Evolutionary conservation across 2,797 vertebrate species (phyloP).

Genomic region (Rhabdophis nuchalis): DNA sequence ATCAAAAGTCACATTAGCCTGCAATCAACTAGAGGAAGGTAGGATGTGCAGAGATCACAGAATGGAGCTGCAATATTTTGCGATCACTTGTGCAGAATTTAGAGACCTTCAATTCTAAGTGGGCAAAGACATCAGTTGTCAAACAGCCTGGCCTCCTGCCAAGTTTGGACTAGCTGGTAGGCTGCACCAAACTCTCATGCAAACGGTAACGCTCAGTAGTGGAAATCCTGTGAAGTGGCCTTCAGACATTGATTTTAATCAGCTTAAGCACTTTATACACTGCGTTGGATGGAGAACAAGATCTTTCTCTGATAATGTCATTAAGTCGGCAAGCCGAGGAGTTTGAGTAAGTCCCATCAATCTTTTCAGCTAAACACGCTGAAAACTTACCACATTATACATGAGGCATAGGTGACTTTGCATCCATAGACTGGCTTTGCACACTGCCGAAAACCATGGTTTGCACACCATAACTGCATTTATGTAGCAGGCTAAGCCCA

Average conservation of each 20-base stretch:
- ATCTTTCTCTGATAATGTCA: slow-evolving; percentile 3
- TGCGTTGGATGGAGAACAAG: not conserved
- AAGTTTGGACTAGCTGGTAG: not conserved
- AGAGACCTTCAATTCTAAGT: not conserved
- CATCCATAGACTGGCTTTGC: not conserved
- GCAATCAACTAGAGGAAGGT: not conserved
- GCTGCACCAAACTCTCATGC: not conserved
- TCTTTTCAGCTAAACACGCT: not conserved
- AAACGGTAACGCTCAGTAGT: not conserved
- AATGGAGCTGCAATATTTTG: not conserved
- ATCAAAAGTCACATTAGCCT: not conserved
- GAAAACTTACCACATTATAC: not conserved
- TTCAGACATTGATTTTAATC: not conserved
- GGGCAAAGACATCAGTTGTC: not conserved
- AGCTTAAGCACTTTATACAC: not conserved
- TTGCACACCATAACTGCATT: not conserved
- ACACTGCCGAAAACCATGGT: not conserved
- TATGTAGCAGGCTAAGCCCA: not conserved
- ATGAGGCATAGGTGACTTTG: not conserved
- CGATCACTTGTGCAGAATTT: not conserved
- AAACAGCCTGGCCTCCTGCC: not conserved
- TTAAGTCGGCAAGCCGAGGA: not conserved
- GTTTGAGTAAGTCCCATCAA: not conserved
- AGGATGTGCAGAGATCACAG: not conserved
- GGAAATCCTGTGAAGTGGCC: not conserved